Evolutionary conservation across 2,113 vertebrate genomes (phyloP), one percentile per base, ranked within the genome.

Genomic region (Hirundichthys speculiger): DNA sequence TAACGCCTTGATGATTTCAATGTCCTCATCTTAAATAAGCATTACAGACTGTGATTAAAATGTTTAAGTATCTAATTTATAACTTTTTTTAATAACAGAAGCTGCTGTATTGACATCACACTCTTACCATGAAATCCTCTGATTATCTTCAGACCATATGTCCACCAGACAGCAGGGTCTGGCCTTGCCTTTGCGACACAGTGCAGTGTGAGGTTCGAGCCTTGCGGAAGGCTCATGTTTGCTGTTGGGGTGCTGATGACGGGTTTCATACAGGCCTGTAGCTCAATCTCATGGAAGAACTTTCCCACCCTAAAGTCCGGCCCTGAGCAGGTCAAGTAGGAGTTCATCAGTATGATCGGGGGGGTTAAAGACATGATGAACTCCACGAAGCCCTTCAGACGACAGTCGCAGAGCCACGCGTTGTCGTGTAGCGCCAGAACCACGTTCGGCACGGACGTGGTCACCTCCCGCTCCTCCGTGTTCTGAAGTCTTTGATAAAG

Each of bases 371-470:
- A 90, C 64, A 90, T 92, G 73, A 95, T 86, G 69, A 98, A 96
- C 67, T 95, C 93, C 50, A 95, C 93, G 34, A 97, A 94, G n/a
- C 94, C 95, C 21, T 90, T 89, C 42, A 98, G 89, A 6, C 93
- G 93, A 59, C 95, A 98, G 88, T 98, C 95, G 3, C 96, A 98
- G 0, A 94, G 86, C 95, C 96, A 98, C 0, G 93, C 93, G 27
- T 98, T 98, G 73, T 94, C 90, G 4, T 98, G 94, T 18, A 98
- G 91, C 0, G 95, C 94, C 59, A 98, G 69, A 3, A 96, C 93
- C 0, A 90, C 87, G 0, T 93, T 94, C 24, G 94, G 74, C 45
- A 58, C 80, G 3, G 52, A 53, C 5, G 60, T 12, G 4, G 42
- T 30, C 45, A 76, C 83, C 3, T 60, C 64, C 10, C 64, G 66